Base-by-base conservation (phyloP, 1,140 invertebrate genomes). In the Neoseiulus cucumeris region DNA sequence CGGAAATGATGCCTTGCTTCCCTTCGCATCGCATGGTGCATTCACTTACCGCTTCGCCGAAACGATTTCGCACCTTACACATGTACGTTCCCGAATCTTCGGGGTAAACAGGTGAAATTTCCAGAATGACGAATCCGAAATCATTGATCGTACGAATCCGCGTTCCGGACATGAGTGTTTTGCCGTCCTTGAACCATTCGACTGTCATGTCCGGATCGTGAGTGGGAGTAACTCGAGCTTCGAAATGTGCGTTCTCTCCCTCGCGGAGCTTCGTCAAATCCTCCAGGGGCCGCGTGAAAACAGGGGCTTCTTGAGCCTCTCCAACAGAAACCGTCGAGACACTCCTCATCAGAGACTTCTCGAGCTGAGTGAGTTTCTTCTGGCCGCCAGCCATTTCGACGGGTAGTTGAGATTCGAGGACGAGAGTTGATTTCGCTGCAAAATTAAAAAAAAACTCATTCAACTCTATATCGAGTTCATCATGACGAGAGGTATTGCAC, bases 81-180 rank as follows among this genome's bases (percentile, higher is more conserved):
- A 86, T 87, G 75, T 94, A 95, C 78, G 92, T 89, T 39, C 90
- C 90, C 65, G 87, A 88, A 72, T 93, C 89, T 79, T 93, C 89
- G 1, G 89, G 87, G 75, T 93, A 92, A n/a, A 91, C 87, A 0
- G 89, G 89, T 2, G 88, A 91, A 67, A 94, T 91, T 80, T 93
- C 89, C 67, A 91, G 76, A 67, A 66, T 22, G 66, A 66, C 91
- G 73, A 92, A 96, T 45, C 92, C 92, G 74, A 94, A 94, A 73
- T 95, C 91, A 72, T 92, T 87, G 84, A 93, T 89, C 41, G 89
- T 91, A 12, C 87, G 89, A 12, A 92, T 82, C 68, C 92, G 85
- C 75, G 91, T 92, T 6, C 89, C 86, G 83, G 71, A 1, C 67
- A 65, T 51, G 65, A 65, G 29, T 45, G 88, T 86, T 68, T 83